Base-by-base conservation (phyloP, 2,888 invertebrate species). In the Ochropleura leucogaster region DNA sequence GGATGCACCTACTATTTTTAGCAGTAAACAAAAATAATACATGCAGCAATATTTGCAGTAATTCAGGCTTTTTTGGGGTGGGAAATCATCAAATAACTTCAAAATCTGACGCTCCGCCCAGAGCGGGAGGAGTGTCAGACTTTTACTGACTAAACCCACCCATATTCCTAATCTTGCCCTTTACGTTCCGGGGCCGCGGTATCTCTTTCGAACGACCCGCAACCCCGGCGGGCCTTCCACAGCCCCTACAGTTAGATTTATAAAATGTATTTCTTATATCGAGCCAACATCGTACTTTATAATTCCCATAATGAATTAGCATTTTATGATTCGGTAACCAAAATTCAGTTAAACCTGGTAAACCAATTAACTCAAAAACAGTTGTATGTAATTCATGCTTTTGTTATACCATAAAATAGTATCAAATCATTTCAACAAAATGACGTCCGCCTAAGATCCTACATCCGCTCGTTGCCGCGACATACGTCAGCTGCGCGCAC, bases 401-500 rank as follows among this genome's bases (percentile, higher is more conserved):
- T 30, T 30, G 30, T 30, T 30, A 30, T 30, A 30, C 30, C 30
- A 30, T 30, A 30, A 30, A 30, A 30, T 30, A 3, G 30, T 30
- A 2, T 30, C 30, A 30, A 59, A 30, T 30, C 0, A 4, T 59
- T 14, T 42, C 14, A 47, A 47, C n/a, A 18, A 20, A 18, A 18
- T 57, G 14, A 47, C 47, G 72, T 72, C 51, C n/a, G 14, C 53
- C 16, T 68, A 40, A 42, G 42, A 53, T 7, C 20, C n/a, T 30
- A 30, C 60, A 51, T 47, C 18, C 53, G 59, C 66, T 12, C 47
- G 12, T 20, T 2, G 8, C 40, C 68, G 71, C 62, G 65, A 53
- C 40, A 30, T 53, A 74, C 83, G 81, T 79, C 74, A 79, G n/a
- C 18, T 20, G 72, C 63, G 80, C 80, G 10, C n/a, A 49, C 68